These are phyloP conservation scores for Bradypodion pumilum DNA, from an alignment of 2,797 vertebrate genomes.

Conservation along the genomic window DNA sequence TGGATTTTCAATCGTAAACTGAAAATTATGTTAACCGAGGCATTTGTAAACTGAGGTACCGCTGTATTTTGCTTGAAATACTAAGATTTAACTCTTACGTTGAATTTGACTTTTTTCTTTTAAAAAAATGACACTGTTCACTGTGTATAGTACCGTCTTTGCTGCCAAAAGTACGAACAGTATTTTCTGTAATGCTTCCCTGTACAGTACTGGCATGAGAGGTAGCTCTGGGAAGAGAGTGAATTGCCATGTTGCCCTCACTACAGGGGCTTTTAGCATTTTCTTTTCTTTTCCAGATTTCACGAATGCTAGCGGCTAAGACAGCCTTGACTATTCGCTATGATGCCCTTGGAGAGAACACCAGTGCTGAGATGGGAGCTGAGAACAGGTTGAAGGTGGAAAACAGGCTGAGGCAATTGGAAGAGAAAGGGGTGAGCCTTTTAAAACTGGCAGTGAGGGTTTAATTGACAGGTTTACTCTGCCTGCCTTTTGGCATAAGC, in stretches of 20 bases:
- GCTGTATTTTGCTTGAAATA: neutral
- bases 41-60: too few species aligned
- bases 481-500: neutral
- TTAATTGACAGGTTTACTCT: neutral
- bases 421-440: conserved; percentile 91
- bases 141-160: neutral
- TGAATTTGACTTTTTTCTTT: neutral
- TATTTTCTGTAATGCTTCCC: conserved; percentile 25
- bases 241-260: conserved; percentile 36
- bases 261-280: conserved; percentile 36
- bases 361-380: conserved; percentile 89
- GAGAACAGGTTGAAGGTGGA: conserved; percentile 96
- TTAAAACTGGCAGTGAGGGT: neutral
- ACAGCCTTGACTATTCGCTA: conserved; percentile 91
- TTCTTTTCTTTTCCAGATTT: conserved; percentile 81
- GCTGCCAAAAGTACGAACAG: neutral
- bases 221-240: conserved; percentile 5
- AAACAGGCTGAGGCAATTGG: conserved; percentile 86
- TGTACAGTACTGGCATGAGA: conserved; percentile 25
- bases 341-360: conserved; percentile 93
- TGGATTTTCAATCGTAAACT: too few species aligned
- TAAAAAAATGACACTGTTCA: rapidly evolving
- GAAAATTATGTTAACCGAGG: too few species aligned
- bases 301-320: conserved; percentile 96
- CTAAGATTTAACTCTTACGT: neutral